Evolutionary conservation across 2,113 vertebrate species (phyloP), one percentile per base, ranked within the genome.

Genomic region (Neoarius graeffei): DNA sequence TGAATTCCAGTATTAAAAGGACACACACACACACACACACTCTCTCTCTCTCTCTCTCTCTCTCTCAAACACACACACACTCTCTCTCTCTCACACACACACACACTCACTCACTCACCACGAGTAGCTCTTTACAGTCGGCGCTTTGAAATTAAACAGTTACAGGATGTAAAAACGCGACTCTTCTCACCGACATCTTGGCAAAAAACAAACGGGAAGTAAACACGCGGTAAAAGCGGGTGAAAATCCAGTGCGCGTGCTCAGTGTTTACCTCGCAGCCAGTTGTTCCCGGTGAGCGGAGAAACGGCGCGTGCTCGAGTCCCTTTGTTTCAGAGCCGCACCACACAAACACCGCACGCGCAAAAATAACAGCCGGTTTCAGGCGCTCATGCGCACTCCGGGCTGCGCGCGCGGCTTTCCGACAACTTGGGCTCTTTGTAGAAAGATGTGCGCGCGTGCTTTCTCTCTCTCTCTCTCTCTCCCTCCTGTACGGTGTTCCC

Each of bases 311-410:
- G n/a, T 42, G 42, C 42, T 3, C 42, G 69, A 85, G 82, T 85
- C 89, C 89, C 91, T 92, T 92, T 92, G 91, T 92, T 91, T 91
- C 90, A 90, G 64, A 89, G 85, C 73, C 86, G 89, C 84, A 83
- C 85, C 69, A 80, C 50, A 81, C 79, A 81, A 27, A 30, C 80
- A 57, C 30, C 30, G 19, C 42, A 4, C 57, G 35, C 57, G 35
- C 57, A 81, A 23, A 11, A 42, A 82, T 13, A 81, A 81, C 56
- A 81, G 17, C 79, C 79, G 56, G 79, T 27, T 81, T 81, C 27
- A 81, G 56, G 56, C 79, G 56, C 56, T 57, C 56, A 42, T 82
- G 57, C 25, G 80, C 80, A 79, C 23, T 30, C 79, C 59, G 85
- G 83, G 71, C 56, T 71, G 48, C 79, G 69, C 67, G 56, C 62